phyloP scores from a whole-genome alignment of 2,113 vertebrate genomes.

The Oenanthe melanoleuca region DNA sequence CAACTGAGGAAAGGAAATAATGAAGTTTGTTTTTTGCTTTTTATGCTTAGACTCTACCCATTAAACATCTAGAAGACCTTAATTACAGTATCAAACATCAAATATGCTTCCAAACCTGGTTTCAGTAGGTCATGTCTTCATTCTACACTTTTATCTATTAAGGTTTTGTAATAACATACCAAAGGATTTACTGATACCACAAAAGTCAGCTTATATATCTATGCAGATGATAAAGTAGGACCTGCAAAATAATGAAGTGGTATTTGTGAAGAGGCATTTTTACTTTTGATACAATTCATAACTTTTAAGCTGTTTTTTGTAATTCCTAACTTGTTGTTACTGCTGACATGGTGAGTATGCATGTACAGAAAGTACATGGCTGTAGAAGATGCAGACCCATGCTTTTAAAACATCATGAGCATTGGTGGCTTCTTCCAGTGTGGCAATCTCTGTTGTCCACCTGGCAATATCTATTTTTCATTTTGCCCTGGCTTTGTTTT shows the following conservation, averaged over 20 bases:
- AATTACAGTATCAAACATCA: neutral
- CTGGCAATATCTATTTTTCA: neutral
- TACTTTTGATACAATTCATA: neutral
- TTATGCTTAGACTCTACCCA: neutral
- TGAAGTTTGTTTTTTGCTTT: neutral
- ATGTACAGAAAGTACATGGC: fast-evolving
- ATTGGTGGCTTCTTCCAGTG: neutral
- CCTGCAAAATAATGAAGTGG: neutral
- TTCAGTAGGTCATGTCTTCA: neutral
- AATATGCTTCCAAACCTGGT: neutral
- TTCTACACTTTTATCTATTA: neutral
- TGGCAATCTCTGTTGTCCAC: neutral
- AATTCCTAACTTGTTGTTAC: neutral
- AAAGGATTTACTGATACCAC: neutral
- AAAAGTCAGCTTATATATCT: neutral
- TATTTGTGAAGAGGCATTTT: neutral
- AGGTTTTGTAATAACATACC: neutral
- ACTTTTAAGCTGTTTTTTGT: neutral
- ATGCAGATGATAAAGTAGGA: neutral
- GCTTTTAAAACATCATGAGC: fast-evolving
- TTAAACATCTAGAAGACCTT: neutral
- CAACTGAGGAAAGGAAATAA: neutral
- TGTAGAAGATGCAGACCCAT: neutral
- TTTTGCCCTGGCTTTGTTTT: neutral
- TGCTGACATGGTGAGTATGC: neutral